phyloP scores from a whole-genome alignment of 1,140 invertebrate genomes.

The Lethrus apterus region DNA sequence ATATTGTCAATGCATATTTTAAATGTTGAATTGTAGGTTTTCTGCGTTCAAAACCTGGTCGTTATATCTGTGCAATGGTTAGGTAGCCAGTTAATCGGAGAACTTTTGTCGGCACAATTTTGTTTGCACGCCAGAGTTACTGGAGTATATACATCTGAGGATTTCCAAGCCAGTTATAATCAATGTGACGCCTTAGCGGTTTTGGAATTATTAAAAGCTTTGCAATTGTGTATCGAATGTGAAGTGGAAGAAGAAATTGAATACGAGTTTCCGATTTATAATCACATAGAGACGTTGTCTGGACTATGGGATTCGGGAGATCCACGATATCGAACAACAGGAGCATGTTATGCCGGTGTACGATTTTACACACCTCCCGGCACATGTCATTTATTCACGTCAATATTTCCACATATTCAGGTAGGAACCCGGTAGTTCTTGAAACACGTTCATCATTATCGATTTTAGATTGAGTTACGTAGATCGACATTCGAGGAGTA shows the following conservation, averaged over 20 bases:
- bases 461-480: slow-evolving; percentile 55
- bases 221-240: slow-evolving; percentile 66
- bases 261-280: slow-evolving; percentile 78
- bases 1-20: too few relatives aligned
- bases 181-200: slow-evolving; percentile 66
- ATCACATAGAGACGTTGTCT: slow-evolving; percentile 62
- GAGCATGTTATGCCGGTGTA: slow-evolving; percentile 61
- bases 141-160: slow-evolving; percentile 70
- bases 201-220: slow-evolving; percentile 59
- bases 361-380: slow-evolving; percentile 51
- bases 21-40: slow-evolving; percentile 33
- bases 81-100: slow-evolving; percentile 61
- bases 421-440: slow-evolving; percentile 41
- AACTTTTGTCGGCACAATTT: slow-evolving; percentile 53
- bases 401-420: slow-evolving; percentile 65
- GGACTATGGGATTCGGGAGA: slow-evolving; percentile 67
- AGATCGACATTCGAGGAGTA: slow-evolving; percentile 46
- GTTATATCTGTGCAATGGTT: slow-evolving; percentile 70
- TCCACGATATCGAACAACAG: slow-evolving; percentile 45
- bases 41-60: slow-evolving; percentile 56
- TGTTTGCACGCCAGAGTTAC: slow-evolving; percentile 57
- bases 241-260: slow-evolving; percentile 66
- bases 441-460: slow-evolving; percentile 1
- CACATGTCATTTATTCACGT: slow-evolving; percentile 53
- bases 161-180: slow-evolving; percentile 69